phyloP scores from a whole-genome alignment of 2,113 vertebrate genomes.

The Heloderma charlesbogerti region DNA sequence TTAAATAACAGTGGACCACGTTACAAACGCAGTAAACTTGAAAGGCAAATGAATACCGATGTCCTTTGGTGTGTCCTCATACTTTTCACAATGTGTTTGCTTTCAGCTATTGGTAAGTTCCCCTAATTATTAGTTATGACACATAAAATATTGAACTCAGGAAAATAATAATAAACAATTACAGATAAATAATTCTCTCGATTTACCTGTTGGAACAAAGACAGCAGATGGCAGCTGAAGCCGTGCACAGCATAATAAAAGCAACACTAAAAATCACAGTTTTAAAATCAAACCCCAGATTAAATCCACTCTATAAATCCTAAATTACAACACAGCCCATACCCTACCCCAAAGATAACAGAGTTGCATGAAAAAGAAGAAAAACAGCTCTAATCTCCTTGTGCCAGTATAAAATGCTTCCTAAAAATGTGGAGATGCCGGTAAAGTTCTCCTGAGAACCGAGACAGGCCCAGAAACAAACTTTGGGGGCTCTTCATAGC shows the following conservation, averaged over 20 bases:
- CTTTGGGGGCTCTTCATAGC: neutral
- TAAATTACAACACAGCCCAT: too few species aligned
- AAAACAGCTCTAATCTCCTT: neutral
- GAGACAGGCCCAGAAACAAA: neutral
- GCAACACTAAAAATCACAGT: neutral
- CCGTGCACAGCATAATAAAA: neutral
- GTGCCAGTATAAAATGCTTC: neutral
- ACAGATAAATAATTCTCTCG: neutral
- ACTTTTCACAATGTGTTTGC: conserved; percentile 93
- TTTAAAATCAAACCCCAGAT: neutral
- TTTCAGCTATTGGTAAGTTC: conserved; percentile 90
- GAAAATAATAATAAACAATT: conserved; percentile 4
- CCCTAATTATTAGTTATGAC: neutral
- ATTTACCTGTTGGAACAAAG: neutral
- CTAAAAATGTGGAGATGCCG: neutral
- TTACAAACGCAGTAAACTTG: conserved; percentile 97
- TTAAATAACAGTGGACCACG: conserved; percentile 97
- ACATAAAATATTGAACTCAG: neutral
- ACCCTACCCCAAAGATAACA: neutral
- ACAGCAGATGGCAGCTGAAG: neutral
- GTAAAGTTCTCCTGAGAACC: neutral
- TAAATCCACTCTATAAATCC: neutral
- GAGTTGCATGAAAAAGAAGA: neutral
- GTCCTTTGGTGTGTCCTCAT: conserved; percentile 98
- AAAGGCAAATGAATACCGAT: conserved; percentile 94